Percentiles rank a stretch among this genome's conserved stretches.
These are phyloP conservation scores for Astatoreochromis straeleni DNA, from an alignment of 2,113 vertebrate species.

Conservation along the genomic window DNA sequence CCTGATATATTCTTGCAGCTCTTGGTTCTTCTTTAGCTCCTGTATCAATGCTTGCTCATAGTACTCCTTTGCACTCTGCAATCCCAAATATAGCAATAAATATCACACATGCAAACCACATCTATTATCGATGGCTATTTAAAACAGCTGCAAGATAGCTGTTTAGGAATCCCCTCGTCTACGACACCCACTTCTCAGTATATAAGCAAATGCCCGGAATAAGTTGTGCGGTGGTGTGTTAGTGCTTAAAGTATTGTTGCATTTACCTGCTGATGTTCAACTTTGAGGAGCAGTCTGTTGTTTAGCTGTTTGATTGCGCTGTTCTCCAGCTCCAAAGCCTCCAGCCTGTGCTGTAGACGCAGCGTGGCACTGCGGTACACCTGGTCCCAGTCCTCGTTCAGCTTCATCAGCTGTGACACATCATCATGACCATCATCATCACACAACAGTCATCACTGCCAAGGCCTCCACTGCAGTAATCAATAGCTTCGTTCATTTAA, in stretches of 20 bases:
- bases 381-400: constrained; percentile 81
- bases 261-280: constrained; percentile 75
- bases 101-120: neutral
- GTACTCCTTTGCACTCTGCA: constrained; percentile 74
- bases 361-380: constrained; percentile 71
- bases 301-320: constrained; percentile 65
- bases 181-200: neutral
- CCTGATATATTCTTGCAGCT: constrained; percentile 73
- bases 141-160: neutral
- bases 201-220: neutral
- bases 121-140: neutral
- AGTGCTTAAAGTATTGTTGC: neutral
- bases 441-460: neutral
- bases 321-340: constrained; percentile 64
- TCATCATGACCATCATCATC: neutral
- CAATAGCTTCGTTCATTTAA: neutral
- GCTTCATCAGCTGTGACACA: constrained; percentile 75
- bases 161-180: neutral
- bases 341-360: constrained; percentile 68
- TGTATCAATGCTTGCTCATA: constrained; percentile 74
- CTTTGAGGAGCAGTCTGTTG: constrained; percentile 67
- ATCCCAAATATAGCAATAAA: neutral
- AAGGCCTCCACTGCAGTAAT: neutral
- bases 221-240: neutral
- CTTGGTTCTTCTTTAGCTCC: constrained; percentile 77